phyloP scores from a whole-genome alignment of 1,140 invertebrate species.

The Drosophila chauvacae region DNA sequence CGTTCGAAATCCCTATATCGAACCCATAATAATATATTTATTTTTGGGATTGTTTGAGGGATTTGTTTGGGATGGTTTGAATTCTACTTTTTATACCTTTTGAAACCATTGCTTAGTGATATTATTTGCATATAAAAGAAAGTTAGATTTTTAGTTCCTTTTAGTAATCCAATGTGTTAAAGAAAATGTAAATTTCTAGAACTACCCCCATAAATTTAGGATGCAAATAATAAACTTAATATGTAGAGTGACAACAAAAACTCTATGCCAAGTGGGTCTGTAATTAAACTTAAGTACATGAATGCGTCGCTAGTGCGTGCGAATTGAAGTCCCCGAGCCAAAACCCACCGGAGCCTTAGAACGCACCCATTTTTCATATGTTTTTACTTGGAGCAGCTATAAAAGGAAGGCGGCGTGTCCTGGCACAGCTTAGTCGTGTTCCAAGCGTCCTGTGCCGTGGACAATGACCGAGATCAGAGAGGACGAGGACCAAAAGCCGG shows the following conservation, averaged over 20 bases:
- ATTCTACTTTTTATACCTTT: too few relatives aligned
- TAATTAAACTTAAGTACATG: slow-evolving; percentile 54
- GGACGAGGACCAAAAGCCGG: slow-evolving; percentile 46
- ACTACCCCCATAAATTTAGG: background rate
- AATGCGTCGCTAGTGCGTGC: slow-evolving; percentile 40
- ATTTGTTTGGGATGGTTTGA: too few relatives aligned
- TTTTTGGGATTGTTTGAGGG: too few relatives aligned
- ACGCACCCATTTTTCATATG: slow-evolving; percentile 42
- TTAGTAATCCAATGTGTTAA: too few relatives aligned
- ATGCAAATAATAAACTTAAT: slow-evolving; percentile 22
- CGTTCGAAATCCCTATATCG: too few relatives aligned
- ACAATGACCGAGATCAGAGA: slow-evolving; percentile 56
- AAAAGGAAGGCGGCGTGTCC: slow-evolving; percentile 21
- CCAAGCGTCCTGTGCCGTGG: slow-evolving; percentile 8
- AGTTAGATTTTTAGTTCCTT: too few relatives aligned
- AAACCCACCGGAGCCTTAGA: slow-evolving; percentile 24
- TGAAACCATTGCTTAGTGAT: too few relatives aligned
- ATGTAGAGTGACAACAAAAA: background rate
- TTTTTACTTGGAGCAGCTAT: slow-evolving; percentile 19
- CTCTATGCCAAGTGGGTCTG: background rate
- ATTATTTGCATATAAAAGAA: too few relatives aligned
- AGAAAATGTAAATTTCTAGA: background rate
- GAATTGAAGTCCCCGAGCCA: slow-evolving; percentile 40
- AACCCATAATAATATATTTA: too few relatives aligned
- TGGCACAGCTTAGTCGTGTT: slow-evolving; percentile 29